Percentiles rank a stretch among this genome's conserved stretches.
These are phyloP conservation scores for Drosophila bunnanda DNA, from an alignment of 2,888 invertebrate genomes.

Conservation along the genomic window DNA sequence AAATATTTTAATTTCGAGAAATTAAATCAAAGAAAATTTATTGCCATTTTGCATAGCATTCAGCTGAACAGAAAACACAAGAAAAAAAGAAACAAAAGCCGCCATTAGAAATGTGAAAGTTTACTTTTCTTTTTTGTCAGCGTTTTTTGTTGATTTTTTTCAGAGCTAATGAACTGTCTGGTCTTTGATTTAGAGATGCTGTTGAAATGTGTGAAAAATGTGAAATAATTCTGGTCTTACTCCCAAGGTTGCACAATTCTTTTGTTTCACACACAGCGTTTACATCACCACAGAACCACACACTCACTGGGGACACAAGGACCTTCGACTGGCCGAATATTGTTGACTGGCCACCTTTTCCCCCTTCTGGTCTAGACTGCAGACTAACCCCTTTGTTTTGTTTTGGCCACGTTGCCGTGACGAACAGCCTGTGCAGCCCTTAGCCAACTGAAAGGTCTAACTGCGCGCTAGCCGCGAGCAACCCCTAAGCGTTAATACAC, in stretches of 20 bases:
- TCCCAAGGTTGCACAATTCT: conserved; percentile 8
- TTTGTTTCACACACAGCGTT: not conserved
- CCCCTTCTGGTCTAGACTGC: not conserved
- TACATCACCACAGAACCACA: conserved; percentile 32
- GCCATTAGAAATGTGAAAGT: conserved; percentile 75
- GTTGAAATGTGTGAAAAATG: conserved; percentile 4
- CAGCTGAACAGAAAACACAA: conserved; percentile 28
- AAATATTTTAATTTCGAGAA: conserved; percentile 66
- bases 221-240: conserved; percentile 40
- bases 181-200: conserved; percentile 41
- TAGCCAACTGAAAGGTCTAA: conserved; percentile 29
- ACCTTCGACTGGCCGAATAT: conserved; percentile 63
- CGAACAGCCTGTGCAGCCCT: conserved; percentile 21
- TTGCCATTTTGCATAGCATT: conserved; percentile 54
- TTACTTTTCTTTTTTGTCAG: conserved; percentile 68
- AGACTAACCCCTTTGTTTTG: conserved; percentile 31
- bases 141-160: conserved; percentile 16
- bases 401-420: conserved; percentile 45
- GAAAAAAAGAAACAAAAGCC: conserved; percentile 27
- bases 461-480: conserved; percentile 16
- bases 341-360: conserved; percentile 17
- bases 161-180: conserved; percentile 66
- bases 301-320: conserved; percentile 24
- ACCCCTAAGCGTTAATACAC: conserved; percentile 41
- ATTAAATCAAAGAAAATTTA: conserved; percentile 66